Conservation (phyloP, 2,888 invertebrate genomes). For the Scelioninae gen. 1 region DNA sequence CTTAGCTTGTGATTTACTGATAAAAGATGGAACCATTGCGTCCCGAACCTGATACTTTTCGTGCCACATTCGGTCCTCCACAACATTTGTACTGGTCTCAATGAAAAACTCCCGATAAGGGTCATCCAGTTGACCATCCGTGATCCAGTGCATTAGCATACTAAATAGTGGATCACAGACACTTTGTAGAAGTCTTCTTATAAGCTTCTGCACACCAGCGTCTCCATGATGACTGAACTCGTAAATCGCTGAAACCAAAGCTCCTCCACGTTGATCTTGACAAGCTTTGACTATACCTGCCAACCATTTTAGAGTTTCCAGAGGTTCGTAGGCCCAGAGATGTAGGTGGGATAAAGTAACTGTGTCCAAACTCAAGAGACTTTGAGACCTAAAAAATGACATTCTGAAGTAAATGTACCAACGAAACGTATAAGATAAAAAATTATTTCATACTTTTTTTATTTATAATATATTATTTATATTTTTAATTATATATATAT, state of each 20-base stretch:
- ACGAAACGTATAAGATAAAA: too few relatives aligned
- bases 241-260: slow-evolving; percentile 93
- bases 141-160: slow-evolving; percentile 95
- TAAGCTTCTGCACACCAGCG: slow-evolving; percentile 88
- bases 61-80: slow-evolving; percentile 96
- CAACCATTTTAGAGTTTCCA: slow-evolving; percentile 91
- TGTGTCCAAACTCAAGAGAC: slow-evolving; percentile 76
- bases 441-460: too few relatives aligned
- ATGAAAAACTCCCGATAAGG: slow-evolving; percentile 97
- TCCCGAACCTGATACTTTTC: slow-evolving; percentile 96
- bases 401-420: too few relatives aligned
- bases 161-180: slow-evolving; percentile 93
- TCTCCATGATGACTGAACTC: slow-evolving; percentile 94
- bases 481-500: too few relatives aligned
- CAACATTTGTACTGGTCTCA: slow-evolving; percentile 92
- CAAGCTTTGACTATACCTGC: slow-evolving; percentile 93
- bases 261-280: slow-evolving; percentile 93
- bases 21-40: slow-evolving; percentile 96
- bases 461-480: too few relatives aligned
- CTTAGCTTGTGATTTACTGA: slow-evolving; percentile 92
- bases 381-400: slow-evolving; percentile 75
- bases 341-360: slow-evolving; percentile 84
- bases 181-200: slow-evolving; percentile 87
- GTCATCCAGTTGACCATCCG: slow-evolving; percentile 96
- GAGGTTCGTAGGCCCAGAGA: slow-evolving; percentile 93